These are phyloP conservation scores for Botia kubotai DNA, from an alignment of 2,797 vertebrate genomes.

Conservation along the genomic window DNA sequence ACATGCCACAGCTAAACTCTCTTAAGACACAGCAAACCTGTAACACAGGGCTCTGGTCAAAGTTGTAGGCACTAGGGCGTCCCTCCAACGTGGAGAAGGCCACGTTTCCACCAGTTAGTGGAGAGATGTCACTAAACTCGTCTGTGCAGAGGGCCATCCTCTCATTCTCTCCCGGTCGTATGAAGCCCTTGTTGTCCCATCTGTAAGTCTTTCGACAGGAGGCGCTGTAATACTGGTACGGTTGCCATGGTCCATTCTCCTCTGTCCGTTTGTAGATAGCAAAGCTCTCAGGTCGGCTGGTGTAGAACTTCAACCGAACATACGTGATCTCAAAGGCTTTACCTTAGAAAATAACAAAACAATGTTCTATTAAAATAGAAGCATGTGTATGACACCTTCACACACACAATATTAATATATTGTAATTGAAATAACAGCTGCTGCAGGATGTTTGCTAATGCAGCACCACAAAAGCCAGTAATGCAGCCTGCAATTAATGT, in stretches of 20 bases:
- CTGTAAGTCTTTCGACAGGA: slow-evolving; percentile 87
- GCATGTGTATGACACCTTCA: neutral
- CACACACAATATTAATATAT: neutral
- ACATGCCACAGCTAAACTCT: neutral
- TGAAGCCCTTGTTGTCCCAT: slow-evolving; percentile 70
- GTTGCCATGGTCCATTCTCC: slow-evolving; percentile 80
- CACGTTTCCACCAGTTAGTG: slow-evolving; percentile 90
- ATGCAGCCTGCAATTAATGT: neutral
- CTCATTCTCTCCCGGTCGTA: slow-evolving; percentile 86
- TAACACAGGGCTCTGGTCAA: slow-evolving; percentile 84
- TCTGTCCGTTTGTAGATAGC: slow-evolving; percentile 88
- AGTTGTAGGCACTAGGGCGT: slow-evolving; percentile 92
- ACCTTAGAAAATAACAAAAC: slow-evolving; percentile 72
- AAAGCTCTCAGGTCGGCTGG: slow-evolving; percentile 94
- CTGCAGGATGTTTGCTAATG: no score
- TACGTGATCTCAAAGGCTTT: slow-evolving; percentile 96
- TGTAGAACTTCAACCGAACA: slow-evolving; percentile 91
- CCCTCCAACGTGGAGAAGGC: slow-evolving; percentile 96
- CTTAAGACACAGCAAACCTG: slow-evolving; percentile 78
- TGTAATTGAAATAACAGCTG: no score
- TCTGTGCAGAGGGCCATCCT: slow-evolving; percentile 86
- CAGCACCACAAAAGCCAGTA: neutral
- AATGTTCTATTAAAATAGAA: neutral
- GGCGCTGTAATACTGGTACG: slow-evolving; percentile 93
- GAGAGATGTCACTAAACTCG: slow-evolving; percentile 96